A percentile compares a stretch with the other conserved stretches of the same genome.
These are phyloP conservation scores for Oenanthe oenanthe DNA, from an alignment of 2,113 vertebrate species.

Conservation along the genomic window DNA sequence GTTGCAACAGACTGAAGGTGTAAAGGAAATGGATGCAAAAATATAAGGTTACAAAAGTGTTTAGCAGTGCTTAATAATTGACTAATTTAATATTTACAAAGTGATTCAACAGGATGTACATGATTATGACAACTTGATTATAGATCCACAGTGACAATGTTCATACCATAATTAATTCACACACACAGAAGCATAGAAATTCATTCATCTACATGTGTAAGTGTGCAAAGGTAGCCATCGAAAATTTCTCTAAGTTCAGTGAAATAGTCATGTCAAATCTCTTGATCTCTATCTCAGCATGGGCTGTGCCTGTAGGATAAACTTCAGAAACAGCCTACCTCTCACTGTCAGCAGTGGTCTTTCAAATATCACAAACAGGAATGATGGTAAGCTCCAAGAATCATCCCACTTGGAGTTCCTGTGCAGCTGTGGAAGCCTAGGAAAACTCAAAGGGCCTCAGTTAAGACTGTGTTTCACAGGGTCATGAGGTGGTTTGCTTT, in stretches of 20 bases:
- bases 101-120: neutral
- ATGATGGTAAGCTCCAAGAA: neutral
- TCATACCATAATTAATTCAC: neutral
- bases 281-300: neutral
- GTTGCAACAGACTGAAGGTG: neutral
- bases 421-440: rapidly evolving
- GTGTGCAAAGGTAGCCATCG: neutral
- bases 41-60: neutral
- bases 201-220: neutral
- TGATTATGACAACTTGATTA: neutral
- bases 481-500: no score
- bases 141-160: neutral
- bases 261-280: neutral
- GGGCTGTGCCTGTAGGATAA: neutral
- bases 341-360: neutral
- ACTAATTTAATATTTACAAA: neutral
- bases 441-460: neutral
- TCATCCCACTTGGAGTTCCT: neutral
- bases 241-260: neutral
- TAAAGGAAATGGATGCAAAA: neutral
- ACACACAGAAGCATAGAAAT: neutral
- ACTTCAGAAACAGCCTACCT: neutral
- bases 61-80: neutral
- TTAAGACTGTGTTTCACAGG: neutral
- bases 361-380: neutral